Percentiles rank a stretch among this genome's conserved stretches.
phyloP scores from a whole-genome alignment of 2,113 vertebrate genomes.

The Notiomystis cincta region DNA sequence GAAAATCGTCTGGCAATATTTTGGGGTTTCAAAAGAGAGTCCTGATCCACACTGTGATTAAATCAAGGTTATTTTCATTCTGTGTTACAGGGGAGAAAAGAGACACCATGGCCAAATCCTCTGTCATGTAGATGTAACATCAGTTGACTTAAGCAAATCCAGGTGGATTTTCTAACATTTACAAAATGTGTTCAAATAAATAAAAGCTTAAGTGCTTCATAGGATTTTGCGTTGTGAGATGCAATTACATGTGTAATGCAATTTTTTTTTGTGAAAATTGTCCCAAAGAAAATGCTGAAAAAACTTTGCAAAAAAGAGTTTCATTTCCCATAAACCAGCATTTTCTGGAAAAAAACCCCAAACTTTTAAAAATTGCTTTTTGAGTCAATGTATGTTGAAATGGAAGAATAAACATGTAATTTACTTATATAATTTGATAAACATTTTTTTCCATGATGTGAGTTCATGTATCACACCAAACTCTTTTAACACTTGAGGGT shows the following conservation, averaged over 20 bases:
- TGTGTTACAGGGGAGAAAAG: neutral
- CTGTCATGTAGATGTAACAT: neutral
- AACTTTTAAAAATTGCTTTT: neutral
- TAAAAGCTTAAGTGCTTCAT: neutral
- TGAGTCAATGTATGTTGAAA: neutral
- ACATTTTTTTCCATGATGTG: neutral
- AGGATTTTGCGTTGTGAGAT: neutral
- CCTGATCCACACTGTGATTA: neutral
- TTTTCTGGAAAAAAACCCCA: neutral
- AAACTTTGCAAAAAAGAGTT: neutral
- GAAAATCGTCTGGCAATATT: neutral
- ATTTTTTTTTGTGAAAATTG: neutral
- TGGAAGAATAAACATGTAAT: neutral
- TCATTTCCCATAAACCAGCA: neutral
- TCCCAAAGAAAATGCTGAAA: neutral
- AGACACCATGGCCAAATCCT: neutral
- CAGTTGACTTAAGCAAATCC: neutral
- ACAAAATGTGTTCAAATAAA: neutral
- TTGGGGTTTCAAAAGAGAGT: neutral
- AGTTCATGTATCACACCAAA: neutral
- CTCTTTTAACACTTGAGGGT: neutral
- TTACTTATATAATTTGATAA: neutral
- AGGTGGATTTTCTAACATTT: neutral
- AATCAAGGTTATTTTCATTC: neutral
- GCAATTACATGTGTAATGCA: neutral